phyloP scores from a whole-genome alignment of 37 sponge, comb jelly and placozoan genomes.

The Halisarca cf. caerulea region DNA sequence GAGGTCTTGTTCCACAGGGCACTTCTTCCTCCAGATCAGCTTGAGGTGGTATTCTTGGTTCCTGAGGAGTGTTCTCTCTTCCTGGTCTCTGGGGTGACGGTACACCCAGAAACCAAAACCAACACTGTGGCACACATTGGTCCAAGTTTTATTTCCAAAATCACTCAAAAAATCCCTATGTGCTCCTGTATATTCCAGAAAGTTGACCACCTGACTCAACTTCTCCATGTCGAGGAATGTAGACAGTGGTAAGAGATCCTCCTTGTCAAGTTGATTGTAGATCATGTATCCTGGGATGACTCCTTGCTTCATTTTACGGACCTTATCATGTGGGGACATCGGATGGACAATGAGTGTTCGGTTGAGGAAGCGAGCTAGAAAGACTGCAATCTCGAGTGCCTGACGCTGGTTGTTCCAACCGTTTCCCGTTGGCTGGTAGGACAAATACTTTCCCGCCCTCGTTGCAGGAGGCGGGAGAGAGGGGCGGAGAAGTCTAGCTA shows the following conservation, averaged over 20 bases:
- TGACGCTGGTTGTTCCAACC: conserved; percentile 93
- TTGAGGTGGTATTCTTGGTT: conserved; percentile 47
- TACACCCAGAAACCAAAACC: conserved; percentile 87
- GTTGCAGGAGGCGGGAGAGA: not conserved
- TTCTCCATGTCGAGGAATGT: conserved; percentile 65
- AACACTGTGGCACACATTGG: conserved; percentile 74
- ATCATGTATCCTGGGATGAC: conserved; percentile 55
- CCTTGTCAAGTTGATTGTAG: conserved; percentile 61
- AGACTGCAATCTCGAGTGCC: conserved; percentile 78
- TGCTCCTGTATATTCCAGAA: conserved; percentile 30
- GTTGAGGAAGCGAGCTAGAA: conserved; percentile 73
- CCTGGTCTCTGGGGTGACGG: conserved; percentile 24
- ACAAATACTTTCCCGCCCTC: conserved; percentile 26
- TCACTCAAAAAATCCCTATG: conserved; percentile 53
- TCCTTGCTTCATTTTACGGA: conserved; percentile 39
- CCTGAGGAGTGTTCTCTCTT: conserved; percentile 42
- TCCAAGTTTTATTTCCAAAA: conserved; percentile 54
- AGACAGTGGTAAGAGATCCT: conserved; percentile 67
- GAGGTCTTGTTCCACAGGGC: conserved; percentile 46
- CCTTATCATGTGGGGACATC: conserved; percentile 70
- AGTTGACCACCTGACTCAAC: conserved; percentile 54
- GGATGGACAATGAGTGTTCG: conserved; percentile 84
- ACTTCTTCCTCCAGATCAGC: conserved; percentile 62
- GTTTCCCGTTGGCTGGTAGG: conserved; percentile 87
- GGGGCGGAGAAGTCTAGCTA: too few species aligned